Evolutionary conservation across 2,113 vertebrate species (phyloP).

Genomic region (Apodemus sylvaticus): DNA sequence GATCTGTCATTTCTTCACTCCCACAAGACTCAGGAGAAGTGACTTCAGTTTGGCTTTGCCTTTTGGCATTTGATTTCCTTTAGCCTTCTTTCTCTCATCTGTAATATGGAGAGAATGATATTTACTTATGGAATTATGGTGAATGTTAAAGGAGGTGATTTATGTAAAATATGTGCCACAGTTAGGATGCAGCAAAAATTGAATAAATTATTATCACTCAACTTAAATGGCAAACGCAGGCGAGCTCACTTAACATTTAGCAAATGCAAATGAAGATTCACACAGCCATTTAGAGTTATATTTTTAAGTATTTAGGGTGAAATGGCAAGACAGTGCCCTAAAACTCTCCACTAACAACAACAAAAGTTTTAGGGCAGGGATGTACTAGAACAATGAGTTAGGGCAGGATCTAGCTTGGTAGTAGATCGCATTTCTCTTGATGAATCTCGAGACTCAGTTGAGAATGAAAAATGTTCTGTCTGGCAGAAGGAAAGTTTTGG

Average conservation of each 20-base stretch:
- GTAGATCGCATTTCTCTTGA: neutral
- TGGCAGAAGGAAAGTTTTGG: constrained; percentile 18
- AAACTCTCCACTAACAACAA: neutral
- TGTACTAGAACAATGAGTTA: neutral
- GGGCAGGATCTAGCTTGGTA: neutral
- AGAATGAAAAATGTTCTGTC: constrained; percentile 7
- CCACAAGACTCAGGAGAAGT: neutral
- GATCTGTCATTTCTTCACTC: neutral
- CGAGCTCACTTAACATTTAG: neutral
- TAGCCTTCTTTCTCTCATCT: neutral
- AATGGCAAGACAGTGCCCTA: neutral
- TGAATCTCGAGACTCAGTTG: neutral
- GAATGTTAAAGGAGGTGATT: constrained; percentile 40
- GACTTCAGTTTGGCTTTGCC: neutral
- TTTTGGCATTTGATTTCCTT: constrained; percentile 47
- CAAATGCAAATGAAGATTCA: neutral
- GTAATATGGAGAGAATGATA: constrained; percentile 27
- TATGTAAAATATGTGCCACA: neutral
- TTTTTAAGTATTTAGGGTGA: neutral
- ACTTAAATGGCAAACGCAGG: neutral
- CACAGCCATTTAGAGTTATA: neutral
- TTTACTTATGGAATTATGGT: constrained; percentile 5
- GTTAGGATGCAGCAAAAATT: neutral
- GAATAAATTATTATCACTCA: constrained; percentile 14
- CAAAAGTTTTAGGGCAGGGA: neutral